These are phyloP conservation scores for Geodia barretti DNA, from an alignment of 37 sponge, comb jelly and placozoan genomes.

Conservation along the genomic window DNA sequence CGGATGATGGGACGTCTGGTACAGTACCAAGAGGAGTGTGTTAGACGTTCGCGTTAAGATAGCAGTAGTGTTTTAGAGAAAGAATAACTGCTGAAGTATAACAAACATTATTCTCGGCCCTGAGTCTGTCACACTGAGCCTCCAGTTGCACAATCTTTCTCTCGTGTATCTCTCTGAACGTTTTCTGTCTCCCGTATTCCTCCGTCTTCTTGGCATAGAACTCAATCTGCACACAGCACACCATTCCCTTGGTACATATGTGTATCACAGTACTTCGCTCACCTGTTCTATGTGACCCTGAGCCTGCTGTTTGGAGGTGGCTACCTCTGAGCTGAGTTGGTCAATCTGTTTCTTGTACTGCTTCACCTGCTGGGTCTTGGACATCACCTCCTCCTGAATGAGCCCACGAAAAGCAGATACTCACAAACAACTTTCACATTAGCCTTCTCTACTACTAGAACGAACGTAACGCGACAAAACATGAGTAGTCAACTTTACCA, in stretches of 20 bases:
- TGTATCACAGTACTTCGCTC: neutral
- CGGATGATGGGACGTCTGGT: no score
- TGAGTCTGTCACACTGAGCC: neutral
- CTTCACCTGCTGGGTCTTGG: slow-evolving; percentile 9
- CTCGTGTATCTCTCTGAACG: neutral
- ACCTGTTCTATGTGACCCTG: neutral
- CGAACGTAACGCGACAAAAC: no score
- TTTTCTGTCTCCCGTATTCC: neutral
- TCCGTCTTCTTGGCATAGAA: neutral
- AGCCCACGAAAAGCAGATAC: no score
- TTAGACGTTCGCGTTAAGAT: no score
- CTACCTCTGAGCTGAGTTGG: neutral
- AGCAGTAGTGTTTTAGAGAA: no score
- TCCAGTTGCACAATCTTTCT: neutral
- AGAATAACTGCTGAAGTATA: no score
- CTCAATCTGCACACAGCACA: neutral
- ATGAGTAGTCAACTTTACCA: no score
- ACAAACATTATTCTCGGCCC: neutral
- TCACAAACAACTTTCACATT: no score
- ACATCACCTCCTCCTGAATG: neutral
- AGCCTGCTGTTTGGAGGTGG: neutral
- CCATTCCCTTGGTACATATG: neutral
- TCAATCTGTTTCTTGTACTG: slow-evolving; percentile 21
- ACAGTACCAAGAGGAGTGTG: no score
- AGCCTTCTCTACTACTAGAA: no score